Percentiles rank a stretch among this genome's conserved stretches.
Evolutionary conservation across 2,888 invertebrate species (phyloP).

Genomic region (Erebia palarica): DNA sequence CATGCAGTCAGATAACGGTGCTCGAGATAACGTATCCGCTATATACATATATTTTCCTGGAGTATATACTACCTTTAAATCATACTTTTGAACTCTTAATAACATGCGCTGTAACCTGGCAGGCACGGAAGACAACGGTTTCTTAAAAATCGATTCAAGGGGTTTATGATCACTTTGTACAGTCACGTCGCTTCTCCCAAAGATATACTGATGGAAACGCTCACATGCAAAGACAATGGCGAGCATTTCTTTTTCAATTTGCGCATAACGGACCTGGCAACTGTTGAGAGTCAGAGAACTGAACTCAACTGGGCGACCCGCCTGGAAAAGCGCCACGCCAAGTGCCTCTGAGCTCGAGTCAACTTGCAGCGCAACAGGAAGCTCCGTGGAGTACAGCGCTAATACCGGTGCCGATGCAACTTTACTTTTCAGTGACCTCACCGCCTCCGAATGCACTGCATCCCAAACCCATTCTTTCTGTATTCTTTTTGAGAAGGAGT

Average conservation of each 20-base stretch:
- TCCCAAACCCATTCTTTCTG: not conserved
- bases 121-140: constrained; percentile 40
- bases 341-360: not conserved
- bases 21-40: constrained; percentile 44
- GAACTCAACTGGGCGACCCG: not conserved
- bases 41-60: constrained; percentile 47
- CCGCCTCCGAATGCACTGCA: not conserved
- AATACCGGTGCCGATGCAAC: not conserved
- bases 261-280: not conserved
- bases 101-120: constrained; percentile 45
- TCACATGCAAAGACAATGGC: constrained; percentile 5
- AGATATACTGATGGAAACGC: constrained; percentile 5
- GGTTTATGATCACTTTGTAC: constrained; percentile 48
- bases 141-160: constrained; percentile 44
- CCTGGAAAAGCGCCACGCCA: constrained; percentile 4
- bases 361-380: not conserved
- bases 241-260: constrained; percentile 5
- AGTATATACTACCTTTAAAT: constrained; percentile 40
- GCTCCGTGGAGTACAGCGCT: not conserved
- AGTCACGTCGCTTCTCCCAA: not conserved
- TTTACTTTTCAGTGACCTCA: not conserved
- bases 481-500: not conserved
- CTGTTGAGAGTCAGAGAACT: not conserved
- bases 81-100: constrained; percentile 43
- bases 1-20: constrained; percentile 36